A percentile compares a stretch with the other conserved stretches of the same genome.
These are phyloP conservation scores for zebrafish (Danio rerio) DNA, from an alignment of 2,113 vertebrate genomes.

Conservation along the genomic window DNA sequence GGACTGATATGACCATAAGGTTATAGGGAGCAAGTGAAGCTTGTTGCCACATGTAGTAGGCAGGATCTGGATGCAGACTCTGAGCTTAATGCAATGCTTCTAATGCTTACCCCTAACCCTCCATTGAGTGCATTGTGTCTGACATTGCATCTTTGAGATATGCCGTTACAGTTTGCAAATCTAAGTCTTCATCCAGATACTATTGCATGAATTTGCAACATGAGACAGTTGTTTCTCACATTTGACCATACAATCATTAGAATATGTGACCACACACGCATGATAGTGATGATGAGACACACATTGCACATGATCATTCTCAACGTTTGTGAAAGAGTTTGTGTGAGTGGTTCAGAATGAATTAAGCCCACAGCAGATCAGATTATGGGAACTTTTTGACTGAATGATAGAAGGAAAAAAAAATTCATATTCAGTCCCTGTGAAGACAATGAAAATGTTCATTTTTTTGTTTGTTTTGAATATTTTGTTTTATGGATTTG, in stretches of 20 bases:
- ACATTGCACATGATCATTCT: not conserved
- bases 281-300: not conserved
- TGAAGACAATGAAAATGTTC: slow-evolving; percentile 67
- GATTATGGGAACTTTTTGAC: slow-evolving; percentile 4
- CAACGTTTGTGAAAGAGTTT: slow-evolving; percentile 7
- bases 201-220: not conserved
- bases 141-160: too few species aligned
- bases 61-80: too few species aligned
- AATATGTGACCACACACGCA: not conserved
- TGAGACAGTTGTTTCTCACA: not conserved
- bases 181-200: too few species aligned
- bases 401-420: slow-evolving; percentile 38
- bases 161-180: too few species aligned
- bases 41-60: not conserved
- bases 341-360: not conserved
- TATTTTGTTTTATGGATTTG: slow-evolving; percentile 61
- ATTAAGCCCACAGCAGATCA: not conserved
- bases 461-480: slow-evolving; percentile 53
- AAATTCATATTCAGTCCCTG: slow-evolving; percentile 56
- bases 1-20: not conserved
- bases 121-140: too few species aligned
- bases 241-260: not conserved
- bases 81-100: too few species aligned
- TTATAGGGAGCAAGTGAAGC: not conserved
- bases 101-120: too few species aligned